These are phyloP conservation scores for Drosophila siamana DNA, from an alignment of 2,888 invertebrate genomes.

Conservation along the genomic window DNA sequence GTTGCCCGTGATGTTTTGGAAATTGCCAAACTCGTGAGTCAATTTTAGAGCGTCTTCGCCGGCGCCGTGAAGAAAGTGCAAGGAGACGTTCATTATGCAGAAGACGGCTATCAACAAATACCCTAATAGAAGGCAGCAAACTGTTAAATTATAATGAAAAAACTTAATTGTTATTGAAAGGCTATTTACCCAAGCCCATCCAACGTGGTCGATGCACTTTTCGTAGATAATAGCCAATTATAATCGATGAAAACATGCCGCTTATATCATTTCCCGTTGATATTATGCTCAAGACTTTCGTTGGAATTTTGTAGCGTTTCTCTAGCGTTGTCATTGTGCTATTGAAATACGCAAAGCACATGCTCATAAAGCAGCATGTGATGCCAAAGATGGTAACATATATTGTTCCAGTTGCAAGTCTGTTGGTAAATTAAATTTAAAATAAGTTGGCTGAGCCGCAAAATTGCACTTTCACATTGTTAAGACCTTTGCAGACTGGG, in stretches of 20 bases:
- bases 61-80: slow-evolving; percentile 89
- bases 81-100: slow-evolving; percentile 88
- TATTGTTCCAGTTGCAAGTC: slow-evolving; percentile 84
- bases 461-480: slow-evolving; percentile 43
- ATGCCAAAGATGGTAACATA: slow-evolving; percentile 88
- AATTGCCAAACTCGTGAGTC: slow-evolving; percentile 87
- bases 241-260: slow-evolving; percentile 88
- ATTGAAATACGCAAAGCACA: slow-evolving; percentile 89
- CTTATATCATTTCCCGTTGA: slow-evolving; percentile 91
- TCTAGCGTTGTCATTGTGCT: slow-evolving; percentile 90
- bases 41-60: slow-evolving; percentile 88
- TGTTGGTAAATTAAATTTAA: slow-evolving; percentile 28
- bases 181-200: slow-evolving; percentile 87
- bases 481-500: slow-evolving; percentile 87
- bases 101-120: slow-evolving; percentile 87
- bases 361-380: slow-evolving; percentile 89
- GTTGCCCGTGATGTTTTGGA: slow-evolving; percentile 66
- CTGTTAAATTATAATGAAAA: not conserved
- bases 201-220: slow-evolving; percentile 90
- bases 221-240: slow-evolving; percentile 89
- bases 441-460: not conserved
- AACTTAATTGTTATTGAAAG: not conserved
- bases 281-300: slow-evolving; percentile 89
- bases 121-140: slow-evolving; percentile 73
- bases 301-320: slow-evolving; percentile 90